Percentiles rank a stretch among this genome's conserved stretches.
These are phyloP conservation scores for Drosophila tani DNA, from an alignment of 1,140 invertebrate genomes.

Conservation along the genomic window DNA sequence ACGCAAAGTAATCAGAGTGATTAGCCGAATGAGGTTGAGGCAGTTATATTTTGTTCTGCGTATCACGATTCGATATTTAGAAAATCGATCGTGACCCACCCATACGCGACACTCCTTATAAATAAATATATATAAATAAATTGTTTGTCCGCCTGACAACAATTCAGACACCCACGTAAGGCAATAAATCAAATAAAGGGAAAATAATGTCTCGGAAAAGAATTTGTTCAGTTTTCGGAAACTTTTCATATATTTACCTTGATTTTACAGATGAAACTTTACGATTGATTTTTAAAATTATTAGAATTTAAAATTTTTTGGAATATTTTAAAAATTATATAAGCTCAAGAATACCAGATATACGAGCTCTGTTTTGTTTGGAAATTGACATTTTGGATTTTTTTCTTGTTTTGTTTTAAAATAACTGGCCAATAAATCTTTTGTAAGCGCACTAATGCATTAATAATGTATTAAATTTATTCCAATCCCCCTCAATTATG, in stretches of 20 bases:
- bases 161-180: constrained; percentile 51
- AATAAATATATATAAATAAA: constrained; percentile 4
- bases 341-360: no score
- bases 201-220: background rate
- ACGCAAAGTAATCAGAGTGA: constrained; percentile 66
- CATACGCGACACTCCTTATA: constrained; percentile 37
- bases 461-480: constrained; percentile 4
- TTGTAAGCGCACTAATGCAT: background rate
- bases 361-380: no score
- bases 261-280: no score
- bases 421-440: background rate
- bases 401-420: background rate
- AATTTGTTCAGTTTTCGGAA: no score
- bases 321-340: no score
- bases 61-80: constrained; percentile 41
- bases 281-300: no score
- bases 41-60: background rate
- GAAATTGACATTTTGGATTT: no score
- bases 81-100: constrained; percentile 55
- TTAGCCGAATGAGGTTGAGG: constrained; percentile 62
- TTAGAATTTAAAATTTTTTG: no score
- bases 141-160: constrained; percentile 34
- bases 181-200: constrained; percentile 54
- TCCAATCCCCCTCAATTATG: background rate
- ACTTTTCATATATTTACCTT: no score